Evolutionary conservation across 2,113 vertebrate genomes (phyloP), one percentile per base, ranked within the genome.

Genomic region (Cochlearius cochlearius): DNA sequence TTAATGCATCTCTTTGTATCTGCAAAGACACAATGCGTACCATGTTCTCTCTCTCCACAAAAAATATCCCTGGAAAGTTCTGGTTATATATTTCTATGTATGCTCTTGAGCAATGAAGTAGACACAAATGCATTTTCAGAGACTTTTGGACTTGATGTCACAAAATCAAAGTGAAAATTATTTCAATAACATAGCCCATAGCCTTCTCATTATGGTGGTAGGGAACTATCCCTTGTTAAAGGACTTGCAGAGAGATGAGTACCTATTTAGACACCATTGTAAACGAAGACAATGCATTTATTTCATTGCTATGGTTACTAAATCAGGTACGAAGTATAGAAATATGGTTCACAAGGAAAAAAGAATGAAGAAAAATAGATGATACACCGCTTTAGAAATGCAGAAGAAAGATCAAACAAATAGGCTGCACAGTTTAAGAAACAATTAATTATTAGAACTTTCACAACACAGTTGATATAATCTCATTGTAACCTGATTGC

Each of bases 301-400:
- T 95, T 95, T 95, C 95, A 97, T 97, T 92, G 96, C 96, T 97
- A 96, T 96, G 96, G 96, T 96, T 97, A 97, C 97, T 94, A 92
- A 94, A 88, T 68, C 69, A 85, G 95, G 84, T 43, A 68, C 29
- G 66, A 89, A 95, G 62, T 95, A 59, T 45, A 94, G 91, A 91
- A 97, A 97, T 80, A 79, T 7, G 50, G 86, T 59, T 95, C 71
- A 66, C 19, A 15, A 90, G 86, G 67, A 75, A 53, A 77, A 84
- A 85, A 32, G 45, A 73, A 76, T 34, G 62, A 73, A 71, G 74
- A 60, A 73, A 95, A 95, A 94, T 43, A 93, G 85, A 87, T 38
- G 11, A 84, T 86, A 64, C 10, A 16, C 15, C 30, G 59, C 92
- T 87, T 85, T 47, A 59, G 84, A 92, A 95, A 94, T 9, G 50